These are phyloP conservation scores for Ophiodon elongatus DNA, from an alignment of 2,113 vertebrate species.

Conservation along the genomic window DNA sequence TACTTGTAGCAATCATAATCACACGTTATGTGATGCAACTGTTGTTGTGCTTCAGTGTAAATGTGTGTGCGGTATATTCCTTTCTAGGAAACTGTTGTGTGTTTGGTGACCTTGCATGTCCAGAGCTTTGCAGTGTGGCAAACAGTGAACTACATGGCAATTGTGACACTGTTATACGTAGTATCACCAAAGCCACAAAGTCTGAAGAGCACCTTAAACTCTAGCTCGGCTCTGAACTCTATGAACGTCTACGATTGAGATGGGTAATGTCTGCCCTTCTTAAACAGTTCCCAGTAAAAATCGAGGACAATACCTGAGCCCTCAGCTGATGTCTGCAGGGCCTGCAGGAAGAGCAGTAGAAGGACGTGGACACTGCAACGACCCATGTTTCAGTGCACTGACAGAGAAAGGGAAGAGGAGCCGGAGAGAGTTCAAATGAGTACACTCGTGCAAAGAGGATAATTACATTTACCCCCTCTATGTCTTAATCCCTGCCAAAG, in stretches of 20 bases:
- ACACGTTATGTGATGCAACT: not conserved
- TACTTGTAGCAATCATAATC: not conserved
- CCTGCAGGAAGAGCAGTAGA: conserved; percentile 79
- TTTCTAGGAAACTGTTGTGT: not conserved
- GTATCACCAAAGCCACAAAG: too few species aligned
- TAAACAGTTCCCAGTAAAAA: too few species aligned
- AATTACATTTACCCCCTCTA: conserved; percentile 52
- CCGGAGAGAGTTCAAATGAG: conserved; percentile 48
- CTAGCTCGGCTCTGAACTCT: not conserved
- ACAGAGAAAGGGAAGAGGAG: conserved; percentile 24
- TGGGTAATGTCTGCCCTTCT: too few species aligned
- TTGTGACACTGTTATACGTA: too few species aligned
- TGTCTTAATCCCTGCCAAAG: conserved; percentile 15
- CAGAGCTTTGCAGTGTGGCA: too few species aligned
- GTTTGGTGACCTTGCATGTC: not conserved
- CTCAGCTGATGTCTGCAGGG: conserved; percentile 75
- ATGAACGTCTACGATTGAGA: not conserved
- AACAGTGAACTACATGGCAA: too few species aligned
- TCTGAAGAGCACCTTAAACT: not conserved
- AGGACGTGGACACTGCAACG: conserved; percentile 75
- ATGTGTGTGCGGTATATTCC: too few species aligned
- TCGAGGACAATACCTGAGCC: conserved; percentile 70
- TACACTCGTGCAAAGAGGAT: conserved; percentile 38
- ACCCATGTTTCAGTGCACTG: conserved; percentile 85
- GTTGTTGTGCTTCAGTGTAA: not conserved